Conservation (phyloP, 2,888 invertebrate species). For the Dolichopus griseipennis region DNA sequence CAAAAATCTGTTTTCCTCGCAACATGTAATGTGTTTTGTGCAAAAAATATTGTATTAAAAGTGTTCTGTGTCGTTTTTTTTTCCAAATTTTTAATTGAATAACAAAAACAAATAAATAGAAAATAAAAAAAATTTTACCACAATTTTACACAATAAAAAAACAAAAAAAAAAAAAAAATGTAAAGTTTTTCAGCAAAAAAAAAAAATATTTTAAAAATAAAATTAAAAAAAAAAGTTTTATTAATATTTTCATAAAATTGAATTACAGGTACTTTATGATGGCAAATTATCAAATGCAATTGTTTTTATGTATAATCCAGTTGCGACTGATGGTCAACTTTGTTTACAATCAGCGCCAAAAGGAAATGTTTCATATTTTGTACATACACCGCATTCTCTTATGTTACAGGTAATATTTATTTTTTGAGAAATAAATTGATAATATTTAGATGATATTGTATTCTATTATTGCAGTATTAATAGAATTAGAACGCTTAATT, state of each 20-base stretch:
- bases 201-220: neutral
- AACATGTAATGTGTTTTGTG: neutral
- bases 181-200: conserved; percentile 10
- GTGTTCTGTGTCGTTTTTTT: no score
- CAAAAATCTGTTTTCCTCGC: conserved; percentile 7
- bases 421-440: no score
- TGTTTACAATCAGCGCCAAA: conserved; percentile 98
- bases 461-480: no score
- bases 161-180: conserved; percentile 12
- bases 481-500: no score
- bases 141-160: no score
- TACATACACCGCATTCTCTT: conserved; percentile 97
- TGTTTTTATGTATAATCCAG: conserved; percentile 99
- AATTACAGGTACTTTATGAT: conserved; percentile 85
- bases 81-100: neutral
- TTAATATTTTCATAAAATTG: conserved; percentile 8
- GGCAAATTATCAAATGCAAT: conserved; percentile 94
- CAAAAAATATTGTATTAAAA: neutral
- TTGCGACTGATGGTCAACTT: conserved; percentile 97
- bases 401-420: conserved; percentile 90
- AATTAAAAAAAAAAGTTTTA: neutral
- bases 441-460: no score
- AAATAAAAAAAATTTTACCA: conserved; percentile 1
- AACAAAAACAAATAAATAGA: conserved; percentile 16
- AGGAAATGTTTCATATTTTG: conserved; percentile 94